phyloP scores from a whole-genome alignment of 2,797 vertebrate genomes.

The Acipenser ruthenus region DNA sequence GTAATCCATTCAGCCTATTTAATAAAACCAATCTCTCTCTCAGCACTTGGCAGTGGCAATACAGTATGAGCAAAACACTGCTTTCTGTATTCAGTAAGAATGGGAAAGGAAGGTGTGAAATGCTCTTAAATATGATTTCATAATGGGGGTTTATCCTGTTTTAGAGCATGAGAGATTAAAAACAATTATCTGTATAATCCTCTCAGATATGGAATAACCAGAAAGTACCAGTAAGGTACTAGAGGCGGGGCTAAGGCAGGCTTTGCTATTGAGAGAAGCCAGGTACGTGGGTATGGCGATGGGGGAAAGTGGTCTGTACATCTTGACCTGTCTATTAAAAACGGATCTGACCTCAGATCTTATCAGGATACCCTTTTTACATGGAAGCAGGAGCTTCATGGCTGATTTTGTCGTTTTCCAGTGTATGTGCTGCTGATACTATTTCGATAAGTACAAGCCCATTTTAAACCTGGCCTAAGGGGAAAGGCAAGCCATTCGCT shows the following conservation, averaged over 20 bases:
- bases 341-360: constrained; percentile 18
- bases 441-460: constrained; percentile 25
- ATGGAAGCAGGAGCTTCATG: constrained; percentile 22
- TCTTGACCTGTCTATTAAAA: constrained; percentile 23
- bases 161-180: constrained; percentile 37
- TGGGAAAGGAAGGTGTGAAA: constrained; percentile 34
- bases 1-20: too few species aligned
- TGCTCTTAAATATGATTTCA: constrained; percentile 32
- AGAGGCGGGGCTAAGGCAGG: constrained; percentile 1
- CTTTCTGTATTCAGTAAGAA: too few species aligned
- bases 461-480: constrained; percentile 25
- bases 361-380: constrained; percentile 11
- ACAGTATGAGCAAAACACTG: too few species aligned
- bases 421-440: constrained; percentile 15
- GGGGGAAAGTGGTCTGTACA: too few species aligned
- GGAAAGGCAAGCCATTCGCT: constrained; percentile 12
- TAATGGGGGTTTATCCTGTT: constrained; percentile 35
- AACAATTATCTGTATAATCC: constrained; percentile 43
- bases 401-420: constrained; percentile 16
- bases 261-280: not conserved
- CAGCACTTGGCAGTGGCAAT: too few species aligned
- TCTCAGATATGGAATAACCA: constrained; percentile 29
- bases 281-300: not conserved
- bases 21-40: too few species aligned
- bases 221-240: not conserved